These are phyloP conservation scores for Tachystola acroxantha DNA, from an alignment of 2,888 invertebrate species.

Conservation along the genomic window DNA sequence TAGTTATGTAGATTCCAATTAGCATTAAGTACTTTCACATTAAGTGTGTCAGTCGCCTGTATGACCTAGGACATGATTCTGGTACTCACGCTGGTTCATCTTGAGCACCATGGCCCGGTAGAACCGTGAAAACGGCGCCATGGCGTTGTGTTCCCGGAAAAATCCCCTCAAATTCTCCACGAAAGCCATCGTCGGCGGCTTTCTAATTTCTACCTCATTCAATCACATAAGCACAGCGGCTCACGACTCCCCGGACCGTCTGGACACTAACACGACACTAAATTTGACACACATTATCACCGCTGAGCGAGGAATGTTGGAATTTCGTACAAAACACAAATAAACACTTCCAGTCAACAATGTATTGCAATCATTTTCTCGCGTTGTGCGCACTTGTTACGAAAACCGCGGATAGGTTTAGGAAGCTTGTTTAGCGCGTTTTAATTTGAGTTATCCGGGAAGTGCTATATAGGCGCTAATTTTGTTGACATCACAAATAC, in stretches of 20 bases:
- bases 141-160: slow-evolving; percentile 48
- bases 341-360: slow-evolving; percentile 6
- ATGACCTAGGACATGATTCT: neutral
- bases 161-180: slow-evolving; percentile 32
- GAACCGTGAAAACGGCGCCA: slow-evolving; percentile 63
- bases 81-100: slow-evolving; percentile 66
- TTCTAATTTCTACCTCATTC: slow-evolving; percentile 14
- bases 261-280: slow-evolving; percentile 53
- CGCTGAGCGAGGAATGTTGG: slow-evolving; percentile 19
- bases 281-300: slow-evolving; percentile 76
- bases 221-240: slow-evolving; percentile 22
- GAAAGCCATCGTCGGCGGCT: slow-evolving; percentile 36
- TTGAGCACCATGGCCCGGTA: slow-evolving; percentile 71
- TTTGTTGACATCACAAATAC: slow-evolving; percentile 59
- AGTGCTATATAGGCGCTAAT: slow-evolving; percentile 22
- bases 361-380: slow-evolving; percentile 10
- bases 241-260: slow-evolving; percentile 29
- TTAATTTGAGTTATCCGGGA: slow-evolving; percentile 14
- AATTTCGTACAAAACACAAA: slow-evolving; percentile 5
- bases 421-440: slow-evolving; percentile 6
- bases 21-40: neutral
- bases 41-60: neutral
- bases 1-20: too few species aligned
- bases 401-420: neutral
- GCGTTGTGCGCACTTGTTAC: slow-evolving; percentile 9